Conservation (phyloP, 2,888 invertebrate genomes). For the Spatulosminthurus flaviceps region DNA sequence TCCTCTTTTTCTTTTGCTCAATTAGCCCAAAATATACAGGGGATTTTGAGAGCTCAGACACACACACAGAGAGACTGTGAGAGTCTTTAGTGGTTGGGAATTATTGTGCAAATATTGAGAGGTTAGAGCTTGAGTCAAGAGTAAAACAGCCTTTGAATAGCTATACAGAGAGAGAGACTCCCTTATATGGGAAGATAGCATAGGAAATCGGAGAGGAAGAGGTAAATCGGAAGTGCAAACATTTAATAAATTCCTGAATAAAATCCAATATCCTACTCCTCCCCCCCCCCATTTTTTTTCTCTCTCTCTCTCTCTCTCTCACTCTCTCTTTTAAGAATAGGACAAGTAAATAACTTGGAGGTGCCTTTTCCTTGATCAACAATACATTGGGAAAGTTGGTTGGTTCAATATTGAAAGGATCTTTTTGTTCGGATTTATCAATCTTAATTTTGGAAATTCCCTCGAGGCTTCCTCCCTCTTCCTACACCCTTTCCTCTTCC, state of each 20-base stretch:
- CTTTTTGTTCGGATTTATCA: constrained; percentile 12
- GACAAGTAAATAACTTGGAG: constrained; percentile 30
- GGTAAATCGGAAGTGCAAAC: constrained; percentile 42
- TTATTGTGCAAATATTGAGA: constrained; percentile 36
- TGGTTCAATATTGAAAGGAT: constrained; percentile 27
- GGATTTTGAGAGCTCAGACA: too few species aligned
- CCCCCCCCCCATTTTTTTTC: too few species aligned
- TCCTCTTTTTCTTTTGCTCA: too few species aligned
- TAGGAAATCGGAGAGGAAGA: constrained; percentile 27
- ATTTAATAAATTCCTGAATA: constrained; percentile 33
- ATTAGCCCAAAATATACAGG: too few species aligned
- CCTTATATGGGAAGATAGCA: background rate
- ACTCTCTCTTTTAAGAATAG: background rate
- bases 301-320: too few species aligned
- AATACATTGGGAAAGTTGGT: too few species aligned
- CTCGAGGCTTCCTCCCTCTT: constrained; percentile 14
- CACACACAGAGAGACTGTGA: too few species aligned
- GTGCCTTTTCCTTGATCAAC: constrained; percentile 33
- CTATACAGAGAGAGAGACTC: too few species aligned
- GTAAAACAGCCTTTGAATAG: too few species aligned
- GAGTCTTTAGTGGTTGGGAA: too few species aligned
- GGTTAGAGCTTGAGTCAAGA: too few species aligned
- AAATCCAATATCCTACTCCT: constrained; percentile 18
- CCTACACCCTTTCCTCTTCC: background rate
- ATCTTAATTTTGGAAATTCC: constrained; percentile 32